These are phyloP conservation scores for Xestia c-nigrum DNA, from an alignment of 2,888 invertebrate genomes.

Conservation along the genomic window DNA sequence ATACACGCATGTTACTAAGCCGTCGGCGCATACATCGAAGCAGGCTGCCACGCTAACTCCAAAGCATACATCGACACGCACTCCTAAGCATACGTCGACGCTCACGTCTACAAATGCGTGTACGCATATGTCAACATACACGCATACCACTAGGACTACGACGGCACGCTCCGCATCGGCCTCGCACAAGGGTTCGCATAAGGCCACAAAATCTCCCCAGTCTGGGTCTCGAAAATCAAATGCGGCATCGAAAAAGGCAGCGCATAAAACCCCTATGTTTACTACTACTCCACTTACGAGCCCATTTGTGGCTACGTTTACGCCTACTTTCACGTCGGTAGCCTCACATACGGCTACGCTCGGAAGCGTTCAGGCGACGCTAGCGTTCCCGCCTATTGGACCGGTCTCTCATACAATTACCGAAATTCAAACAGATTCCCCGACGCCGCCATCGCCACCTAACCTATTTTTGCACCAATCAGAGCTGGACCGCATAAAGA, in stretches of 20 bases:
- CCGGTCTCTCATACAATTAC: conserved; percentile 25
- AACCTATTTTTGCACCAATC: conserved; percentile 73
- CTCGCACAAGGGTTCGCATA: conserved; percentile 30
- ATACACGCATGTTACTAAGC: conserved; percentile 49
- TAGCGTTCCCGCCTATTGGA: conserved; percentile 11
- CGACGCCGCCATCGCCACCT: conserved; percentile 47
- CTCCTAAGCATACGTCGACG: conserved; percentile 39
- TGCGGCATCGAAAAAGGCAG: conserved; percentile 20
- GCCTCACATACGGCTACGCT: conserved; percentile 9
- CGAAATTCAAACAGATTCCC: conserved; percentile 69
- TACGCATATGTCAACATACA: conserved; percentile 45
- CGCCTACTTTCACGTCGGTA: conserved; percentile 17
- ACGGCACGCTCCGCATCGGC: conserved; percentile 31
- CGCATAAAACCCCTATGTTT: conserved; percentile 21
- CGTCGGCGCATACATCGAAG: conserved; percentile 31
- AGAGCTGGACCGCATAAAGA: conserved; percentile 73
- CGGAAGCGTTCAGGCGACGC: conserved; percentile 14
- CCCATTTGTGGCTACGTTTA: conserved; percentile 17
- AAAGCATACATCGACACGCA: conserved; percentile 31
- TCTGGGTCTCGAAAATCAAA: conserved; percentile 35
- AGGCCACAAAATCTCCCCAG: conserved; percentile 23
- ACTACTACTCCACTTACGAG: conserved; percentile 8
- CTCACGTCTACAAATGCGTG: conserved; percentile 42
- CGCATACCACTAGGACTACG: conserved; percentile 46
- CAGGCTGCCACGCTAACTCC: conserved; percentile 30